phyloP scores from a whole-genome alignment of 2,888 invertebrate genomes.

The Metopia argyrocephala region DNA sequence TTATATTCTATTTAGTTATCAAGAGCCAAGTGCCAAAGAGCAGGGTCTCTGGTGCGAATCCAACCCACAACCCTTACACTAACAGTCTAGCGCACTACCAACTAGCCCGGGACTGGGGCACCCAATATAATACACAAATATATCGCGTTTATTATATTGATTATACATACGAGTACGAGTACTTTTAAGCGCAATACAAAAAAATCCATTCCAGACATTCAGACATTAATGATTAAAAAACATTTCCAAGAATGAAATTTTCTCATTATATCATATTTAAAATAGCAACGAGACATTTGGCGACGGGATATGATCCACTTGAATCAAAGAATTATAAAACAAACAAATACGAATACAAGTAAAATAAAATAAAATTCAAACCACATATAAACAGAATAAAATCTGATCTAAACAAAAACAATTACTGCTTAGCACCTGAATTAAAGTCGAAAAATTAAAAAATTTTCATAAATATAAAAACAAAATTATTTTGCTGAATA shows the following conservation, averaged over 20 bases:
- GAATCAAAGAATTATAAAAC: background rate
- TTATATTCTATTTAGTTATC: too few relatives aligned
- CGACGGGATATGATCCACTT: slow-evolving; percentile 63
- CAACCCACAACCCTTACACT: too few relatives aligned
- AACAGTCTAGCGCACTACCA: too few relatives aligned
- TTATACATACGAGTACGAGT: too few relatives aligned
- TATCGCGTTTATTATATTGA: too few relatives aligned
- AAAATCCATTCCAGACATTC: background rate
- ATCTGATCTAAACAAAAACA: slow-evolving; percentile 47
- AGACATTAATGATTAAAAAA: slow-evolving; percentile 39
- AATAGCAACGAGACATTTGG: slow-evolving; percentile 45
- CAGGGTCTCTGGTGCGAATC: too few relatives aligned
- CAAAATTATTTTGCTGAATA: slow-evolving; percentile 44
- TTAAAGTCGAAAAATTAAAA: slow-evolving; percentile 17
- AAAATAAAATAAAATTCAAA: background rate
- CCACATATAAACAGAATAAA: background rate
- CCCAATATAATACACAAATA: too few relatives aligned
- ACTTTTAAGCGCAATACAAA: too few relatives aligned
- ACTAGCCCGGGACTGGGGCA: too few relatives aligned
- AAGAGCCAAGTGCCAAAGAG: too few relatives aligned
- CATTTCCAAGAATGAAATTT: slow-evolving; percentile 64
- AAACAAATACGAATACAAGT: slow-evolving; percentile 18
- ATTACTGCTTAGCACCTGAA: slow-evolving; percentile 30
- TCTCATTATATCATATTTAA: slow-evolving; percentile 64
- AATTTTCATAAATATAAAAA: slow-evolving; percentile 8